Conservation (phyloP, 1,140 invertebrate genomes). For the Nomia melanderi region DNA sequence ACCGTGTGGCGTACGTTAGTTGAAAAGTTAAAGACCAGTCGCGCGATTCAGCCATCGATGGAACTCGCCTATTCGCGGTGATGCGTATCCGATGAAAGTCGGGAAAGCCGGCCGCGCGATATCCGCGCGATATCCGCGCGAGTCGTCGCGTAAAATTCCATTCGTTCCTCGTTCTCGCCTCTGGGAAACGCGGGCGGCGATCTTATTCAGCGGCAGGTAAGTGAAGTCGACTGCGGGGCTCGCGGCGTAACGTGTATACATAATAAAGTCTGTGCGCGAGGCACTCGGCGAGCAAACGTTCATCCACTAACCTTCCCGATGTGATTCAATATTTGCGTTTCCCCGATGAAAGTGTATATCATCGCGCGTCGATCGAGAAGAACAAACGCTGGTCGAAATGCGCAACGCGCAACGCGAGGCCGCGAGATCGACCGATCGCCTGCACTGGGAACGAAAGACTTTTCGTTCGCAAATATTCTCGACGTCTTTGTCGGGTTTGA, state of each 20-base stretch:
- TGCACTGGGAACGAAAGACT: too few relatives aligned
- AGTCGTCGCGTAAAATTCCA: not conserved
- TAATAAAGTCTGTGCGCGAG: conserved; percentile 31
- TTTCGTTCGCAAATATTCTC: too few relatives aligned
- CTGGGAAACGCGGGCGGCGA: not conserved
- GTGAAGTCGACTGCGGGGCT: conserved; percentile 39
- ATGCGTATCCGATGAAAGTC: too few relatives aligned
- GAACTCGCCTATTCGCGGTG: too few relatives aligned
- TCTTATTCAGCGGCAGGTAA: not conserved
- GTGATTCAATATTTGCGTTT: conserved; percentile 58
- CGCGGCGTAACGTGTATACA: conserved; percentile 46
- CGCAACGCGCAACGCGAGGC: not conserved
- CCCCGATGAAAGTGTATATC: conserved; percentile 58
- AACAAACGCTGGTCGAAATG: conserved; percentile 50
- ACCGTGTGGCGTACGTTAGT: too few relatives aligned
- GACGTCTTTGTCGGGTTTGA: too few relatives aligned
- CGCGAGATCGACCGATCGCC: too few relatives aligned
- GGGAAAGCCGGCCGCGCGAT: too few relatives aligned
- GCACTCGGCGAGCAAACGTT: conserved; percentile 42
- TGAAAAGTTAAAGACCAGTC: too few relatives aligned
- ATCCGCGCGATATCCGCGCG: too few relatives aligned
- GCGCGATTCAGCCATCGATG: too few relatives aligned
- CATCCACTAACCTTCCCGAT: conserved; percentile 38
- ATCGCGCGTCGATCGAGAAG: conserved; percentile 60
- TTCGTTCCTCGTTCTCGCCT: not conserved